Conservation (phyloP, 2,797 vertebrate species). For the Gambelia wislizenii region DNA sequence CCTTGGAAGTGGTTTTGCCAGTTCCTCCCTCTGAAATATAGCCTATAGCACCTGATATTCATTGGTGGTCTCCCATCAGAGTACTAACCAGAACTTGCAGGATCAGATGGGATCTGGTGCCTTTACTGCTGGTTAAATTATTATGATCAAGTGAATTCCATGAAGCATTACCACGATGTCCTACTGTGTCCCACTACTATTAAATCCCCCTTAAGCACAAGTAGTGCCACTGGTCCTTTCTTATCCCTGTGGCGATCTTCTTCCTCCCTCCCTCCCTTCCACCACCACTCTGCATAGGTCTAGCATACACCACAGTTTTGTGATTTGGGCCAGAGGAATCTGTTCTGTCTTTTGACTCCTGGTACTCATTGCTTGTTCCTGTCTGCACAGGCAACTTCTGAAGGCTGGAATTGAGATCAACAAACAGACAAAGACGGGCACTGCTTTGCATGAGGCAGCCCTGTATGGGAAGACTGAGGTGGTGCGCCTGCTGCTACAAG, state of each 20-base stretch:
- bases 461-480: constrained; percentile 96
- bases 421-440: constrained; percentile 92
- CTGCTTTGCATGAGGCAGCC: constrained; percentile 91
- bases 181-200: neutral
- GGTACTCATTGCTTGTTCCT: neutral
- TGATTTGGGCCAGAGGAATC: neutral
- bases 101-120: too few species aligned
- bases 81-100: too few species aligned
- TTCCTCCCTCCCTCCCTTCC: neutral
- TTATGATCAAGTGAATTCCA: neutral
- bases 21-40: too few species aligned
- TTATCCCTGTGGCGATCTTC: neutral
- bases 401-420: constrained; percentile 95
- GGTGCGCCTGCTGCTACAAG: constrained; percentile 92
- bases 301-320: neutral
- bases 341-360: neutral
- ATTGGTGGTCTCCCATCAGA: too few species aligned
- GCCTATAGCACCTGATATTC: too few species aligned
- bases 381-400: constrained; percentile 86
- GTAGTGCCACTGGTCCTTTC: neutral
- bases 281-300: neutral
- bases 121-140: neutral
- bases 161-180: neutral
- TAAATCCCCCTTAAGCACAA: neutral
- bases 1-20: too few species aligned